These are phyloP conservation scores for Actenoides hombroni DNA, from an alignment of 2,113 vertebrate species.

Conservation along the genomic window DNA sequence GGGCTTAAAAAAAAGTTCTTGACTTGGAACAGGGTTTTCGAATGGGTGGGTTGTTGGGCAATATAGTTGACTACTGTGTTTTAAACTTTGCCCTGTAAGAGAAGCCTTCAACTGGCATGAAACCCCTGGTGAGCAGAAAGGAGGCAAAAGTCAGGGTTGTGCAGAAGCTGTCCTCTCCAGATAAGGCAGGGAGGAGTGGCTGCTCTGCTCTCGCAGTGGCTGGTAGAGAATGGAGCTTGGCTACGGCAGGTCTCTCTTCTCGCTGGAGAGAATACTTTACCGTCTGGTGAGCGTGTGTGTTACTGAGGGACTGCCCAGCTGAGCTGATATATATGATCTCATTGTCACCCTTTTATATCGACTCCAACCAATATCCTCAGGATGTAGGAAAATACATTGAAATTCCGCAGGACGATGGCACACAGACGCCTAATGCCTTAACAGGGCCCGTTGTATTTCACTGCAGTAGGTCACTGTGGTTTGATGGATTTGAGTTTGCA, in stretches of 20 bases:
- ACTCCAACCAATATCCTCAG: neutral
- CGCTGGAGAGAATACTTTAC: neutral
- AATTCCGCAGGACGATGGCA: neutral
- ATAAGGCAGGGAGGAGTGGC: neutral
- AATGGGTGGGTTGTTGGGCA: neutral
- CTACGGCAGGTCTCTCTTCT: neutral
- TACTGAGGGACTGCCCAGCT: neutral
- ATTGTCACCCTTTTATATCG: neutral
- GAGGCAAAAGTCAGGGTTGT: neutral
- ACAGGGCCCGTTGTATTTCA: neutral
- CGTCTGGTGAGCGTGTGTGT: neutral
- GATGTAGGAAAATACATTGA: neutral
- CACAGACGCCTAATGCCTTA: neutral
- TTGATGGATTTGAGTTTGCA: neutral
- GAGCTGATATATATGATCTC: neutral
- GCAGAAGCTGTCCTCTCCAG: neutral
- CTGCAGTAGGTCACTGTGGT: neutral
- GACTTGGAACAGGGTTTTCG: neutral
- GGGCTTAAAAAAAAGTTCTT: neutral
- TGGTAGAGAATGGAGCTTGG: neutral
- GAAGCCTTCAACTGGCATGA: neutral
- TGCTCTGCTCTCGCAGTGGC: neutral
- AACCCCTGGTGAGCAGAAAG: neutral
- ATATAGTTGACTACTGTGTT: neutral
- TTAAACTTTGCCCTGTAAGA: neutral